Conservation (phyloP, 1,140 invertebrate species). For the Drosophila setifemur region DNA sequence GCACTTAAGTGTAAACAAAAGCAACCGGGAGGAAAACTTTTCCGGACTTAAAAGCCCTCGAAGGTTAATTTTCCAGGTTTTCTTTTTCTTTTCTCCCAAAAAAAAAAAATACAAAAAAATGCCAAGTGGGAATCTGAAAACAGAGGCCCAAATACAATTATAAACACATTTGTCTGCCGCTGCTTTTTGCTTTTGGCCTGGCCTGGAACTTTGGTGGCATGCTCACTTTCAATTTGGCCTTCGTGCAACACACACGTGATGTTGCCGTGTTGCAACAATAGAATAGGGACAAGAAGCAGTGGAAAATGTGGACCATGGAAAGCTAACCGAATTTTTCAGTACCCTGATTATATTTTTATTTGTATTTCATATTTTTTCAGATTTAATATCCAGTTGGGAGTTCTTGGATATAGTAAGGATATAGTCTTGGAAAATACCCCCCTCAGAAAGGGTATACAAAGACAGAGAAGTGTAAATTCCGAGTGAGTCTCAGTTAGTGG, state of each 20-base stretch:
- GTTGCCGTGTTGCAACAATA: conserved; percentile 44
- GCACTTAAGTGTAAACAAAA: background rate
- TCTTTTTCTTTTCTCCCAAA: conserved; percentile 1
- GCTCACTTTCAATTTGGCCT: conserved; percentile 68
- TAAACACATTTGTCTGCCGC: conserved; percentile 57
- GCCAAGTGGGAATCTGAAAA: too few relatives aligned
- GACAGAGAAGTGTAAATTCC: conserved; percentile 14
- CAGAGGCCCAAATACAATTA: conserved; percentile 57
- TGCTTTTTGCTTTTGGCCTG: background rate
- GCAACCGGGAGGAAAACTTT: conserved; percentile 7
- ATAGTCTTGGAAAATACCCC: too few relatives aligned
- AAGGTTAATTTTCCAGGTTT: conserved; percentile 1
- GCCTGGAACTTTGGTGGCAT: conserved; percentile 35
- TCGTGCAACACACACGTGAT: conserved; percentile 31
- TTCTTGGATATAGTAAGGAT: too few relatives aligned
- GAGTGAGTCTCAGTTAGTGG: conserved; percentile 31
- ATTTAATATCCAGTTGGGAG: too few relatives aligned
- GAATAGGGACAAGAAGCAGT: conserved; percentile 9
- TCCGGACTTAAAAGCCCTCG: background rate
- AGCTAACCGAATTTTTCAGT: too few relatives aligned
- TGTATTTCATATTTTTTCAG: too few relatives aligned
- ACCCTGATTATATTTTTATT: too few relatives aligned
- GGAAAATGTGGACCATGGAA: conserved; percentile 43
- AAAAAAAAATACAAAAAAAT: too few relatives aligned
- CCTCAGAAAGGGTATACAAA: background rate